Evolutionary conservation across 2,113 vertebrate species (phyloP), one percentile per base, ranked within the genome.

Genomic region (Petrocephalus zakoni): DNA sequence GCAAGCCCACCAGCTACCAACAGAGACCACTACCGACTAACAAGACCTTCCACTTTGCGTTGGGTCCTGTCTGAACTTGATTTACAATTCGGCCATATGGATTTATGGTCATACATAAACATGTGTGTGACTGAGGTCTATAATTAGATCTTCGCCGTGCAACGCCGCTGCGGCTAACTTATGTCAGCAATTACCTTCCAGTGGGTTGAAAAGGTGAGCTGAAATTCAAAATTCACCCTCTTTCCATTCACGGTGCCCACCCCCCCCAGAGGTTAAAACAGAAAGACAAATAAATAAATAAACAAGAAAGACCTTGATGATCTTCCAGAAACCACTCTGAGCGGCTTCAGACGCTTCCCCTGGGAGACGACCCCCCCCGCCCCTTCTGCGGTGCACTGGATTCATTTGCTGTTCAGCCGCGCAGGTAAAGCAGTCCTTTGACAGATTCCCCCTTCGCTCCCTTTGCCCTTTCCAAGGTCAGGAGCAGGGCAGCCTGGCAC

Each of bases 81-180:
- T 86, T 86, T 86, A 86, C 52, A 34, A 86, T 55, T 55, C 52
- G 2, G 49, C 46, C 52, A 21, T 86, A 86, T 55, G 84, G 84
- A 86, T 86, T 86, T 86, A 86, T 8, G 84, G 84, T 86, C 56
- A 86, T 86, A 37, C 84, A 86, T 86, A 86, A 86, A 86, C 84
- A 86, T 86, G 25, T 86, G 52, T 86, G 84, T 86, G 84, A 86
- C 84, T 56, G 84, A 55, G 84, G 84, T 53, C 84, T 86, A 81
- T 84, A 83, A 83, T 78, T 78, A 88, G 88, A 29, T 34, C 52
- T 88, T 53, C 55, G 51, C 51, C 21, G 21, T 82, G 49, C 29
- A 56, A 51, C 25, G 68, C 64, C 61, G n/a, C n/a, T 75, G 46
- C 8, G 42, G 49, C 61, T 87, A 52, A 87, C 58, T 87, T 47